Conservation (phyloP, 2,797 vertebrate genomes). For the Chiropotes sagulatus region DNA sequence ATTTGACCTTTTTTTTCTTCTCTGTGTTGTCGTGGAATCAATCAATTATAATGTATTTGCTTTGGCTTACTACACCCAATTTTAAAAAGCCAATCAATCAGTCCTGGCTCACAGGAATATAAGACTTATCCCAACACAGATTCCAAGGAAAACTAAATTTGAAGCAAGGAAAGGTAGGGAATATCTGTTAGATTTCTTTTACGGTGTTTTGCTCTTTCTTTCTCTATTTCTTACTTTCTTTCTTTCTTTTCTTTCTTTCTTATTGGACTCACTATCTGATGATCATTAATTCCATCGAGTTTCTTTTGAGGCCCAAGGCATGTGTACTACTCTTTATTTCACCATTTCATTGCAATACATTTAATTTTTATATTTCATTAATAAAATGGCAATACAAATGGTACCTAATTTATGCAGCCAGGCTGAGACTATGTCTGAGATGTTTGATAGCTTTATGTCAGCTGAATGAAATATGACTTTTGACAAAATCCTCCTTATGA, state of each 20-base stretch:
- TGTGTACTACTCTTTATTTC: neutral
- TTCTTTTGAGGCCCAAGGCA: neutral
- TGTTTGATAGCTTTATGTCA: constrained; percentile 61
- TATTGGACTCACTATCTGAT: neutral
- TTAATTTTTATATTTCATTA: constrained; percentile 64
- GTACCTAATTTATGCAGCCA: neutral
- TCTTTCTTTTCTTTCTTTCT: too few species aligned
- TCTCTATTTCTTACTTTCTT: neutral
- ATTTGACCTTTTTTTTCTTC: neutral
- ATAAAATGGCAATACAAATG: constrained; percentile 35
- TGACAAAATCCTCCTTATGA: constrained; percentile 75
- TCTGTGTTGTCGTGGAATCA: neutral
- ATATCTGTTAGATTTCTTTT: neutral
- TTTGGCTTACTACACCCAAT: neutral
- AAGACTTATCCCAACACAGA: neutral
- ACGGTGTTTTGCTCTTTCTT: neutral
- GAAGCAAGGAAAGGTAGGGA: neutral
- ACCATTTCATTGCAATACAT: neutral
- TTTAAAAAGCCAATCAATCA: neutral
- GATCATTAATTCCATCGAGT: neutral
- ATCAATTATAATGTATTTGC: neutral
- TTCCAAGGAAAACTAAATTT: neutral
- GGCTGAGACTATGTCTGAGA: neutral
- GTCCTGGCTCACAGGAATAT: neutral
- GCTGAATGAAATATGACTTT: constrained; percentile 64